phyloP scores from a whole-genome alignment of 1,140 invertebrate genomes.

The Acromyrmex heyeri region DNA sequence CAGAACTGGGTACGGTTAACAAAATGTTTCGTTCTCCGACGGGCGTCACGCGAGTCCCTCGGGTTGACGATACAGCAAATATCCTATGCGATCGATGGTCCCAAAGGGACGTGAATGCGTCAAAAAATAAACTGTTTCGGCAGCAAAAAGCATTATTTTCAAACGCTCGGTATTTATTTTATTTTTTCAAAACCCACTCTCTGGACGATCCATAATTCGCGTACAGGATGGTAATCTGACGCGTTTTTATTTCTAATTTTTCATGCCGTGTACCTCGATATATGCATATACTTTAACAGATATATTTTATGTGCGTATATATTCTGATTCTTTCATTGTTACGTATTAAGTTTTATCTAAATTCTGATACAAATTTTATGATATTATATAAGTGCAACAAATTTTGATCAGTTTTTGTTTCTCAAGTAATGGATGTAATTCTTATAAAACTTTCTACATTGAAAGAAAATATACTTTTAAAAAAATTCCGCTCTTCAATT shows the following conservation, averaged over 20 bases:
- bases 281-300: neutral
- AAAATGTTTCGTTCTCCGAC: slow-evolving; percentile 53
- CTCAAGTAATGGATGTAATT: no score
- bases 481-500: no score
- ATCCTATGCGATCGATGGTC: slow-evolving; percentile 52
- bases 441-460: no score
- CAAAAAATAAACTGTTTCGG: slow-evolving; percentile 54
- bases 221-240: neutral
- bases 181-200: slow-evolving; percentile 1
- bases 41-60: slow-evolving; percentile 47
- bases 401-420: no score
- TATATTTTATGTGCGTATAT: neutral
- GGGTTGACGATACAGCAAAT: slow-evolving; percentile 42
- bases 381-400: neutral
- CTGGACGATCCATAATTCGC: neutral
- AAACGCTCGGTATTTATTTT: slow-evolving; percentile 29
- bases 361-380: neutral
- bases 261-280: neutral
- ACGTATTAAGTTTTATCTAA: neutral
- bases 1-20: slow-evolving; percentile 37
- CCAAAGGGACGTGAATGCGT: slow-evolving; percentile 29
- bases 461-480: no score
- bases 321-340: neutral
- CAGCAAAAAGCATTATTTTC: slow-evolving; percentile 46
- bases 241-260: slow-evolving; percentile 12